These are phyloP conservation scores for Colaptes auratus DNA, from an alignment of 2,113 vertebrate genomes.

Conservation along the genomic window DNA sequence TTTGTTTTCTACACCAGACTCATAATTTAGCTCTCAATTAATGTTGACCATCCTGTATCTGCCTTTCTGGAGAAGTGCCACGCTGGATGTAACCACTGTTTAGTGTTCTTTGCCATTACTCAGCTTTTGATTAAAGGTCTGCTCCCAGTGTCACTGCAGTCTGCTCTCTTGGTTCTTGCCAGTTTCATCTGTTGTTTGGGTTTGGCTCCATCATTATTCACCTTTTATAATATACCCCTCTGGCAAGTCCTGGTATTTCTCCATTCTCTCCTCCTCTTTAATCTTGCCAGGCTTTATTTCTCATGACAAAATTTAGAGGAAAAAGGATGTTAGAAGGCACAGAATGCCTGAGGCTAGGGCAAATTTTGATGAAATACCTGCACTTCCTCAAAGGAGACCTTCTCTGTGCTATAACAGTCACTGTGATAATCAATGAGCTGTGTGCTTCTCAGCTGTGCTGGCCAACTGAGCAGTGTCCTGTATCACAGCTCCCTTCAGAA, in stretches of 20 bases:
- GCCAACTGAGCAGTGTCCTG: background rate
- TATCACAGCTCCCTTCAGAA: background rate
- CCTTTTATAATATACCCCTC: background rate
- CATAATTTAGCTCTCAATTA: background rate
- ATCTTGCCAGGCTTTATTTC: background rate
- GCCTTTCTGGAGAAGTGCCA: background rate
- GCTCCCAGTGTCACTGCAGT: background rate
- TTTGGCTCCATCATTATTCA: background rate
- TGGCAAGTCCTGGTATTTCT: background rate
- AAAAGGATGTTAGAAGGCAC: background rate
- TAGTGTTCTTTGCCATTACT: background rate
- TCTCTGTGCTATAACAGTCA: accelerated
- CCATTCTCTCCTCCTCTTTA: background rate
- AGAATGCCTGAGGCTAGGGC: background rate
- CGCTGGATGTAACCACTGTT: background rate
- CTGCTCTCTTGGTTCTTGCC: background rate
- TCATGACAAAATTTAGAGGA: background rate
- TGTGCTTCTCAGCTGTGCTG: background rate
- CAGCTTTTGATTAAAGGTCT: background rate
- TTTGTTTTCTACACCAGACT: background rate
- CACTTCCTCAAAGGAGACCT: background rate
- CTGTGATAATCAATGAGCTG: background rate
- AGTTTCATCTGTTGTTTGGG: background rate
- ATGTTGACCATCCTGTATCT: background rate
- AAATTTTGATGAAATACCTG: background rate